Conservation (phyloP, 2,797 vertebrate species). For the Myotis daubentonii region DNA sequence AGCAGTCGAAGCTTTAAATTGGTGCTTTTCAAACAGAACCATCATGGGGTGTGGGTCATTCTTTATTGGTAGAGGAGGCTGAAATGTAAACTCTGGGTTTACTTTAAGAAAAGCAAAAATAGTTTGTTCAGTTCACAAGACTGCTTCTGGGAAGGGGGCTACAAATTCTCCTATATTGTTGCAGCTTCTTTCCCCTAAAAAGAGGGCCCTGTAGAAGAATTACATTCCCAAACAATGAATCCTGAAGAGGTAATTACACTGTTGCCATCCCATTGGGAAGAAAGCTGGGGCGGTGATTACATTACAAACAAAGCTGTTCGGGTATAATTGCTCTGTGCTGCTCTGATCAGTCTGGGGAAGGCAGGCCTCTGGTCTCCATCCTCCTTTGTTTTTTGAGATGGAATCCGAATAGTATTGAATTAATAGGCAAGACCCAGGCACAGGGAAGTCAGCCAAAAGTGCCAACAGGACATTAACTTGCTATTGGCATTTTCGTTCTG, state of each 20-base stretch:
- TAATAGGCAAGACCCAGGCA: conserved; percentile 76
- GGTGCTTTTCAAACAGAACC: conserved; percentile 25
- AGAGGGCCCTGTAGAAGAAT: conserved; percentile 65
- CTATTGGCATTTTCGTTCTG: conserved; percentile 56
- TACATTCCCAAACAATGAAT: conserved; percentile 70
- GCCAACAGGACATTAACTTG: conserved; percentile 58
- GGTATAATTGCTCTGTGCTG: conserved; percentile 71
- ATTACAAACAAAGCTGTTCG: conserved; percentile 72
- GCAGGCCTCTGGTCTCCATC: conserved; percentile 73
- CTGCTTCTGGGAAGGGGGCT: neutral
- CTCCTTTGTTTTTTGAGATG: conserved; percentile 76
- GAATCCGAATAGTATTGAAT: conserved; percentile 71
- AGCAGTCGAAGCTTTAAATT: neutral
- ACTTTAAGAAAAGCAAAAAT: conserved; percentile 59
- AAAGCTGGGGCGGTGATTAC: conserved; percentile 75
- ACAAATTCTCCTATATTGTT: conserved; percentile 22
- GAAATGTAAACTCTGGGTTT: conserved; percentile 51
- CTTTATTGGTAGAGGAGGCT: conserved; percentile 35
- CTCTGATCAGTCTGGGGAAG: conserved; percentile 76
- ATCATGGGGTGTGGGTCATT: neutral
- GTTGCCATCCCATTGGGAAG: conserved; percentile 76
- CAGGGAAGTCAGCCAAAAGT: conserved; percentile 70
- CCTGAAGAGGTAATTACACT: conserved; percentile 79
- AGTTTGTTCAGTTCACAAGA: conserved; percentile 44
- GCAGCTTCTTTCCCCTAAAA: conserved; percentile 35